Base-by-base conservation (phyloP, 2,888 invertebrate species). In the Cepaea hortensis region DNA sequence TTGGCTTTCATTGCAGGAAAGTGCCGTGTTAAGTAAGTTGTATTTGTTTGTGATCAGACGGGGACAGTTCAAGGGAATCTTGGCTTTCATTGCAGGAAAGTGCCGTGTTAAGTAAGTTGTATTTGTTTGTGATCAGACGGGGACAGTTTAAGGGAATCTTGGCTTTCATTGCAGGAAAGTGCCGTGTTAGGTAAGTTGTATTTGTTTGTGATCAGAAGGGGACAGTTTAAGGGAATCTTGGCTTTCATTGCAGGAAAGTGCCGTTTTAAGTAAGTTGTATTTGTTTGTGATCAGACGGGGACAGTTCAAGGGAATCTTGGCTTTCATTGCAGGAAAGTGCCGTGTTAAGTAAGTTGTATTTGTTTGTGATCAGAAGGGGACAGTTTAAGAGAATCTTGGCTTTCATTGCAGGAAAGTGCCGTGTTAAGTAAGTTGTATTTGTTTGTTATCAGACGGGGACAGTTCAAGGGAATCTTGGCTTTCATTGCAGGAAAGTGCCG, bases 61-160 rank as follows among this genome's bases (percentile, higher is more conserved):
- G 61, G 94, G 94, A 3, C 89, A 90, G 23, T 93, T 90, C 89
- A 93, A 92, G 80, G 94, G 94, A 9, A 91, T 94, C 68, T 88
- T 94, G n/a, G 90, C 93, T 11, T 94, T 94, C 87, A 91, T 93
- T 11, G 93, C 94, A 75, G 91, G 92, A 46, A 89, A 90, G 77
- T 93, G 92, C 83, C 92, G 92, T 70, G 88, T 91, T 62, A 89
- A 90, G 94, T 94, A 88, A 92, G 93, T 91, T 23, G 3, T 20
- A 3, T 75, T 20, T 72, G 23, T 23, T 23, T 55, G 55, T 9
- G 55, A 90, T 88, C 3, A 90, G 90, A 76, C 89, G 94, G 55
- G 94, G 94, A 3, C 89, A 90, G 23, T 93, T 90, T 89, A 93
- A 92, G 80, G 94, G 94, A 9, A 91, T 94, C 68, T 88, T 94